A percentile compares a stretch with the other conserved stretches of the same genome.
Evolutionary conservation across 2,797 vertebrate species (phyloP).

Genomic region (Limosa lapponica): DNA sequence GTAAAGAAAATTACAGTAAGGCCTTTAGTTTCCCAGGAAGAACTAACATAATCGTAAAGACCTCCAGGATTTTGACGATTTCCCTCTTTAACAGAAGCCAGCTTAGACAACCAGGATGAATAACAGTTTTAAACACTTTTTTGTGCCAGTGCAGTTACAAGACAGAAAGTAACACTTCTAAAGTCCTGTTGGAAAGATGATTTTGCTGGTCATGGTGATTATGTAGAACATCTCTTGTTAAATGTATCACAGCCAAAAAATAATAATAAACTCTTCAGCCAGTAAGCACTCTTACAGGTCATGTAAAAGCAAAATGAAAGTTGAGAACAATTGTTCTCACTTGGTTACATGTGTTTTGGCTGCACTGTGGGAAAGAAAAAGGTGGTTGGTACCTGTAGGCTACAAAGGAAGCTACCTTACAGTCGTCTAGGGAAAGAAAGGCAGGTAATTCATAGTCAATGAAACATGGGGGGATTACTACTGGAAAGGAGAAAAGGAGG

Average conservation of each 20-base stretch:
- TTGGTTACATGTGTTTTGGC: neutral
- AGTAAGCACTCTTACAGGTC: neutral
- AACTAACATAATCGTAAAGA: neutral
- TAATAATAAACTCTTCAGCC: neutral
- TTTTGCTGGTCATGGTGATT: neutral
- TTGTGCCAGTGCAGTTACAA: neutral
- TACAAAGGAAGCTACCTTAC: neutral
- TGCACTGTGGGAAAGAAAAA: neutral
- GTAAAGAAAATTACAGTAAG: neutral
- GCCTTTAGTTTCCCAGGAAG: neutral
- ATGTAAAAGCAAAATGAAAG: neutral
- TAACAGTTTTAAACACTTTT: neutral
- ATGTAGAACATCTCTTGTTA: neutral
- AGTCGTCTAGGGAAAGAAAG: neutral
- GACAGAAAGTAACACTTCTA: neutral
- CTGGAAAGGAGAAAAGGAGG: neutral
- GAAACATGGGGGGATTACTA: neutral
- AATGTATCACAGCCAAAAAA: neutral
- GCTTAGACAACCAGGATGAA: neutral
- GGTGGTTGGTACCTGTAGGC: neutral
- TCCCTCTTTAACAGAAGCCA: neutral
- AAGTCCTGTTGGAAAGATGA: neutral
- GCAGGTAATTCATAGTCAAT: neutral
- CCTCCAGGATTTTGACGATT: neutral
- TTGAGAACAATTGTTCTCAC: neutral